Evolutionary conservation across 2,888 invertebrate species (phyloP), one percentile per base, ranked within the genome.

Genomic region (Dicroscelio sp.): DNA sequence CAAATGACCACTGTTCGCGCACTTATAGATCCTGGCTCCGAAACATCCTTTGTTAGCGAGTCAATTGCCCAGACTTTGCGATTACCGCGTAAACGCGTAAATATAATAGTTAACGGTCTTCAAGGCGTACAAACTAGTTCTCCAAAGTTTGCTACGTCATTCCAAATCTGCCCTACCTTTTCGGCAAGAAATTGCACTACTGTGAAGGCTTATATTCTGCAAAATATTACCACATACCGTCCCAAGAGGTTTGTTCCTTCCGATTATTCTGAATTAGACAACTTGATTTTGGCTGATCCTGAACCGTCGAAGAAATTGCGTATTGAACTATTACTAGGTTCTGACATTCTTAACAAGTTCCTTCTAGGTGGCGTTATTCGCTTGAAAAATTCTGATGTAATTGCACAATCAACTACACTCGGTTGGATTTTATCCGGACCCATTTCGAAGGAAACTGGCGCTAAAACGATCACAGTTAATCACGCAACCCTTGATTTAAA

Each of bases 1-100:
- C n/a, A n/a, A n/a, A n/a, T n/a, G n/a, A n/a, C n/a, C n/a, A n/a
- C n/a, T n/a, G n/a, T n/a, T n/a, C n/a, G n/a, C 5, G 48, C 6
- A 20, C 20, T 48, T 14, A 48, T 48, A 4, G 48, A 48, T 48
- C 48, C 48, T 20, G 48, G 48, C 14, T 48, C 48, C 17, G 2
- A 48, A 20, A 84, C 90, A 2, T 87, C 91, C 1, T 94, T 93
- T 76, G 63, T 94, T 23, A 89, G 92, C 1, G 87, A 90, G 52
- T 31, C 83, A 20, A 30, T 88, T 14, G 92, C 71, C 3, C 90
- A 92, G 63, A n/a, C 30, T 12, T 58, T 93, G 17, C 69, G 75
- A 27, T 55, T 92, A 25, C 52, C 85, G 14, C 86, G 87, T 25
- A 48, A 48, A 48, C 48, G 48, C 20, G 20, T 17, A 48, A 48